Base-by-base conservation (phyloP, 2,113 vertebrate species). In the Pontoporia blainvillei region DNA sequence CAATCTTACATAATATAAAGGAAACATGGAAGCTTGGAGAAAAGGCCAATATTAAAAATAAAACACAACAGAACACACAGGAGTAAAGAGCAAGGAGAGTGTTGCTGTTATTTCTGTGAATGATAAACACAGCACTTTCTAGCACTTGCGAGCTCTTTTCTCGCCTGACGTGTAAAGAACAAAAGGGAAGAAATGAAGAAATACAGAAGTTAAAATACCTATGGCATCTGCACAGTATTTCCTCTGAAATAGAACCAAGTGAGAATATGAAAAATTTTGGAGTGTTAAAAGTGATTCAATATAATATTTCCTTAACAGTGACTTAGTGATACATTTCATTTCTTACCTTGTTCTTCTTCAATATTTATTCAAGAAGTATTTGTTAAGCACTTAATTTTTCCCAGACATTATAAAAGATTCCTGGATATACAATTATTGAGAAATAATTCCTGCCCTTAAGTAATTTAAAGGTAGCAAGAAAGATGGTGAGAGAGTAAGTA, bases 101-200 rank as follows among this genome's bases (percentile, higher is more conserved):
- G 83, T 71, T 93, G 46, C 82, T 91, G 49, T 91, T 72, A 34
- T 87, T 97, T 92, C 85, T 88, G 66, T 36, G 76, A 78, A 83
- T 75, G 46, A 94, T 15, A 87, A 93, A 54, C 27, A 67, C 5
- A 83, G 41, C 31, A 39, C 57, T 96, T 96, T 93, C 52, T 85
- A 92, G 73, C 41, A 64, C 72, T 36, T 36, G 3, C 73, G 39
- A 96, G 39, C 64, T 49, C 54, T 78, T 72, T 94, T 91, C 76
- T 97, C 81, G 93, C 94, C 44, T 52, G 39, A 57, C 23, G 52
- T 69, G 49, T 78, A 86, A 94, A 83, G 27, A 87, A 41, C 39
- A 84, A 91, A 93, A 41, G 34, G 23, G 3, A 83, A 86, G n/a
- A 93, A 86, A 67, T 49, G 8, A 93, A 95, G 18, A 94, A 73